Percentiles rank a stretch among this genome's conserved stretches.
phyloP scores from a whole-genome alignment of 2,888 invertebrate species.

The Melanostoma mellinum region DNA sequence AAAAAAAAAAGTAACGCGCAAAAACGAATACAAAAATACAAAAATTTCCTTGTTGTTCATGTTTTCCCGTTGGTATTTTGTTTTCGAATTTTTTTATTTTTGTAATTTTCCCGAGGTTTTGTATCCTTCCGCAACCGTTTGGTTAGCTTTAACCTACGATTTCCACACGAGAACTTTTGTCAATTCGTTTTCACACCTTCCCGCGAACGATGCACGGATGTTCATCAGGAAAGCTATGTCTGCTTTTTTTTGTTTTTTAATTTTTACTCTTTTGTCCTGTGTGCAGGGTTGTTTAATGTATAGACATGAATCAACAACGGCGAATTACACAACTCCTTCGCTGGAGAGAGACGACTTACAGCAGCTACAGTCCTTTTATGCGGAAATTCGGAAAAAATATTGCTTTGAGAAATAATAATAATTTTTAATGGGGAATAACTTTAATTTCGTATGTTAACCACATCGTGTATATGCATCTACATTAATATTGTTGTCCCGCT shows the following conservation, averaged over 20 bases:
- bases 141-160: constrained; percentile 71
- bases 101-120: constrained; percentile 62
- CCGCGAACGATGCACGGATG: constrained; percentile 25
- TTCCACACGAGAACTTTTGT: constrained; percentile 69
- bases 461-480: constrained; percentile 49
- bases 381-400: constrained; percentile 28
- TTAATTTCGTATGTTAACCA: constrained; percentile 70
- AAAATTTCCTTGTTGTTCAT: constrained; percentile 48
- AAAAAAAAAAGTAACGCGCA: constrained; percentile 29
- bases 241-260: background rate
- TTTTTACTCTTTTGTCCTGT: constrained; percentile 2
- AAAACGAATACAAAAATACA: constrained; percentile 15
- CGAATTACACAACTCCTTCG: constrained; percentile 23
- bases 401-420: constrained; percentile 58
- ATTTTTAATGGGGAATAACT: constrained; percentile 71
- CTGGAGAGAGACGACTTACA: constrained; percentile 11
- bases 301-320: constrained; percentile 24
- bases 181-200: constrained; percentile 69
- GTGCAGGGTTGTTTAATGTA: constrained; percentile 13
- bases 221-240: background rate
- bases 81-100: constrained; percentile 22
- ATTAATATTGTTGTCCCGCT: constrained; percentile 38
- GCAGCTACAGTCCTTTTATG: background rate
- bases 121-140: constrained; percentile 70
- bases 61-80: constrained; percentile 46